Percentiles rank a stretch among this genome's conserved stretches.
These are phyloP conservation scores for Hartigia nigra DNA, from an alignment of 2,888 invertebrate species.

Conservation along the genomic window DNA sequence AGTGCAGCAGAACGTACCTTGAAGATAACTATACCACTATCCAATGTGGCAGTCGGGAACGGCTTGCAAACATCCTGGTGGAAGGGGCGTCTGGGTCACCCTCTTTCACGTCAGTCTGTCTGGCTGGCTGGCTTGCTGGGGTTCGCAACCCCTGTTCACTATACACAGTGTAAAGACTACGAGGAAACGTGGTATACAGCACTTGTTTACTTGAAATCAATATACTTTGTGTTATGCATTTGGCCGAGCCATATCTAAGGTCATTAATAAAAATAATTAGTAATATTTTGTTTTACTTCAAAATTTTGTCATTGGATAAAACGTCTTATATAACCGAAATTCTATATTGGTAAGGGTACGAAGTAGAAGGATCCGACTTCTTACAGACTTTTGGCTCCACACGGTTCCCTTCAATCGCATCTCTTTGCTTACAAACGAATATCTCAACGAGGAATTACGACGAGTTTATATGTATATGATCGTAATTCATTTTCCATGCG, in stretches of 20 bases:
- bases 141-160: constrained; percentile 50
- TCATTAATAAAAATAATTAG: not conserved
- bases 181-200: constrained; percentile 32
- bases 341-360: not conserved
- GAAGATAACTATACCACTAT: constrained; percentile 30
- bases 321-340: not conserved
- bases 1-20: not conserved
- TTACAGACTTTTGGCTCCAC: not conserved
- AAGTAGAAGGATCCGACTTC: not conserved
- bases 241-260: not conserved
- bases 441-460: not conserved
- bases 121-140: constrained; percentile 48
- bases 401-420: not conserved
- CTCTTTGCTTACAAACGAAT: not conserved
- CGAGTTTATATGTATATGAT: not conserved
- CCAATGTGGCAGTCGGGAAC: constrained; percentile 40
- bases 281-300: not conserved
- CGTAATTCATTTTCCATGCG: not conserved
- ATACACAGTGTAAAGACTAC: constrained; percentile 17
- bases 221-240: not conserved
- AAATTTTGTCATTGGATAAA: not conserved
- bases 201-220: constrained; percentile 33
- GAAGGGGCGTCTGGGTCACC: constrained; percentile 64
- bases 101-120: constrained; percentile 56
- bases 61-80: constrained; percentile 44